Evolutionary conservation across 2,113 vertebrate species (phyloP).

Genomic region (Coturnix japonica): DNA sequence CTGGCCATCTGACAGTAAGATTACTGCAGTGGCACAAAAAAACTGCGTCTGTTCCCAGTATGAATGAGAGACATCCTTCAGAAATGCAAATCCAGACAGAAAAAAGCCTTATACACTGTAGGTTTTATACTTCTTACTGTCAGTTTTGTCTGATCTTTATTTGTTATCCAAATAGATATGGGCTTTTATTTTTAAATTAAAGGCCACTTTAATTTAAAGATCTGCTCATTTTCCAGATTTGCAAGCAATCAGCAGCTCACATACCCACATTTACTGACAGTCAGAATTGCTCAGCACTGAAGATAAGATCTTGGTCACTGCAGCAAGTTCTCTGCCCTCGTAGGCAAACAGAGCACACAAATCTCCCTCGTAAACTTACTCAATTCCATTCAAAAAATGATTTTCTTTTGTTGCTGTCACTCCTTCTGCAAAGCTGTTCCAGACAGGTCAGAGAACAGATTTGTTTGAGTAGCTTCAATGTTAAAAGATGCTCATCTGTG

Average conservation of each 20-base stretch:
- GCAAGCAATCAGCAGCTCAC: neutral
- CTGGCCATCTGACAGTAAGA: neutral
- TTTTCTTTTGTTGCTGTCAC: neutral
- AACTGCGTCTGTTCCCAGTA: neutral
- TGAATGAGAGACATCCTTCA: neutral
- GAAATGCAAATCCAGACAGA: neutral
- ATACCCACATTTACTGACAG: neutral
- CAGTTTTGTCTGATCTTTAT: constrained; percentile 2
- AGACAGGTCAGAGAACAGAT: neutral
- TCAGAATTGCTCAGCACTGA: neutral
- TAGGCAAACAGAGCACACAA: neutral
- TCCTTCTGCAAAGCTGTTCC: neutral
- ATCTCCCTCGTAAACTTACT: neutral
- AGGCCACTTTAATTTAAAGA: neutral
- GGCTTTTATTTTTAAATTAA: constrained; percentile 4
- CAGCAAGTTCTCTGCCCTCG: neutral
- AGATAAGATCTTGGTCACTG: neutral
- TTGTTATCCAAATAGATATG: neutral
- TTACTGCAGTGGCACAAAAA: neutral
- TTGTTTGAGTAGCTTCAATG: neutral
- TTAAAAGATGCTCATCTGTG: neutral
- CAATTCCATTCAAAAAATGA: neutral
- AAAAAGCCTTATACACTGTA: neutral
- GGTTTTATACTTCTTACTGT: neutral
- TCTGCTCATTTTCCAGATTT: neutral